Base-by-base conservation (phyloP, 2,113 vertebrate species). In the Psephotus haematonotus region DNA sequence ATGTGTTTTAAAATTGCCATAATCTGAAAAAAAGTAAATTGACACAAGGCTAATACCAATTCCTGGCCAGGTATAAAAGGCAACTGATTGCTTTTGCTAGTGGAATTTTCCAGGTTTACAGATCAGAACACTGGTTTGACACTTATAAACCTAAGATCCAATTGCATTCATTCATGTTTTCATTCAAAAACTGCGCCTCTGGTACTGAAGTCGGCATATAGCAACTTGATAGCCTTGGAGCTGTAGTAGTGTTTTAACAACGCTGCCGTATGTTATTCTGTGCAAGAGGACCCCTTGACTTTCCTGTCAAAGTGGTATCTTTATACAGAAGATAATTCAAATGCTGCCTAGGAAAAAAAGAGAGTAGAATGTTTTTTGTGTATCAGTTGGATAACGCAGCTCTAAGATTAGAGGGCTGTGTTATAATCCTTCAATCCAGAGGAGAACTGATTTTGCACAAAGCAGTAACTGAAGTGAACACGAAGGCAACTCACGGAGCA, bases 401-500 rank as follows among this genome's bases (percentile, higher is more conserved):
- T 78, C 17, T 50, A 46, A 77, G 31, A 49, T 71, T 17, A 59
- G 28, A 82, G 20, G 31, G 23, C n/a, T 78, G 13, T 8, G 15
- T 20, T 52, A 47, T 23, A 83, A 44, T 8, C 64, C 47, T n/a
- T 29, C 23, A 77, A 49, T 4, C 4, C 18, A 16, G n/a, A 50
- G 33, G 23, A 82, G 80, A 88, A 57, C 3, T 31, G 31, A 29
- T 31, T 86, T 74, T 91, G 44, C 77, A 70, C 17, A 23, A 69
- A 77, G 53, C 24, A 50, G 33, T 68, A 50, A 63, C 24, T 28
- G 53, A 39, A 74, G 8, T 14, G 65, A 74, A 57, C 35, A 31
- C 0, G 1, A 16, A 37, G 43, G 14, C 17, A n/a, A 47, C 28
- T 41, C 2, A 0, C 10, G 20, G 17, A 41, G 39, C 27, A 33